phyloP scores from a whole-genome alignment of 2,797 vertebrate species.

The Eupleurogrammus muticus region DNA sequence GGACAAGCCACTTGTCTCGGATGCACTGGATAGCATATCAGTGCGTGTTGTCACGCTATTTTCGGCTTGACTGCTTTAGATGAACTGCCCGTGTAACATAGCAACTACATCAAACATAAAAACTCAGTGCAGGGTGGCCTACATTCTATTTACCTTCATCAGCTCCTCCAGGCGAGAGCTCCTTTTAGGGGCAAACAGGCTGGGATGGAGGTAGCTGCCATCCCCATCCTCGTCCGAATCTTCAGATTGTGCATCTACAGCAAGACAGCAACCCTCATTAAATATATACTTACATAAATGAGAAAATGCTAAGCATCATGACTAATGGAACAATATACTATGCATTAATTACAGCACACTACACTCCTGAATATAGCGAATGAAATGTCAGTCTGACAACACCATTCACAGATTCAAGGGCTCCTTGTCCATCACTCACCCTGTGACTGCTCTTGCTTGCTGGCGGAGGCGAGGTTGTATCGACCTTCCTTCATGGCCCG shows the following conservation, averaged over 20 bases:
- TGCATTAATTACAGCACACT: slow-evolving; percentile 1
- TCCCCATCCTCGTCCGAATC: slow-evolving; percentile 89
- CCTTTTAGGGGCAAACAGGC: slow-evolving; percentile 95
- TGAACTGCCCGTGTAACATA: neutral
- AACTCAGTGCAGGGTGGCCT: neutral
- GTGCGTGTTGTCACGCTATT: neutral
- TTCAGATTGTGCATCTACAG: slow-evolving; percentile 79
- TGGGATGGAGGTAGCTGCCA: slow-evolving; percentile 94
- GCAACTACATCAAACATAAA: neutral
- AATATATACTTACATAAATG: slow-evolving; percentile 4
- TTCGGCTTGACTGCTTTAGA: neutral
- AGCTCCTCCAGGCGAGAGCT: slow-evolving; percentile 93
- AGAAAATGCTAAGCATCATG: slow-evolving; percentile 2
- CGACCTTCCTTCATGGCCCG: slow-evolving; percentile 96
- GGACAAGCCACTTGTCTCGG: too few species aligned
- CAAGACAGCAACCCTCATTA: neutral
- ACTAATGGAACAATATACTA: slow-evolving; percentile 4
- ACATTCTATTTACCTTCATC: slow-evolving; percentile 84
- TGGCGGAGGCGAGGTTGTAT: slow-evolving; percentile 84
- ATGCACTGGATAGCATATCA: too few species aligned
- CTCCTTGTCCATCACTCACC: slow-evolving; percentile 76
- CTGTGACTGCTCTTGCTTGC: slow-evolving; percentile 82
- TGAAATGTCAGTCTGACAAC: neutral
- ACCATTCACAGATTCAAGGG: neutral
- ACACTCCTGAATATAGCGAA: neutral